Evolutionary conservation across 2,888 invertebrate species (phyloP).

Genomic region (Miltochrista miniata): DNA sequence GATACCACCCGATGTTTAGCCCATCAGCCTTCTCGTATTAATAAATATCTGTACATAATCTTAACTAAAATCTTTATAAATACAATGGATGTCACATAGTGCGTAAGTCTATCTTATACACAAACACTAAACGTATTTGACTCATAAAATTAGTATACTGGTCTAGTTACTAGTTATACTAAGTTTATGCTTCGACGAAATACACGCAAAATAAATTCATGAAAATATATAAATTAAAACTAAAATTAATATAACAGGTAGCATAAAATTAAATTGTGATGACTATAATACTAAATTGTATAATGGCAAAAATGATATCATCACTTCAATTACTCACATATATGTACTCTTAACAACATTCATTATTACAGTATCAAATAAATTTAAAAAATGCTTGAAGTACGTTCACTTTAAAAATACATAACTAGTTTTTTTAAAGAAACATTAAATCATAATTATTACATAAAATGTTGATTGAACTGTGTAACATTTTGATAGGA

Average conservation of each 20-base stretch:
- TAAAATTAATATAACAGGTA: slow-evolving; percentile 48
- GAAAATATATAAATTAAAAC: slow-evolving; percentile 36
- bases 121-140: slow-evolving; percentile 17
- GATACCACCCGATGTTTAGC: slow-evolving; percentile 55
- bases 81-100: slow-evolving; percentile 43
- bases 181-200: no score
- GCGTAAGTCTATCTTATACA: slow-evolving; percentile 25
- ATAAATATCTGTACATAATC: slow-evolving; percentile 77
- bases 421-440: no score
- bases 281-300: slow-evolving; percentile 48
- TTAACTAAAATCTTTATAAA: slow-evolving; percentile 50
- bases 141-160: no score
- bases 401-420: slow-evolving; percentile 1
- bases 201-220: slow-evolving; percentile 36
- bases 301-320: slow-evolving; percentile 59
- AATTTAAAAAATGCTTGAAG: slow-evolving; percentile 26
- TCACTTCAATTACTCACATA: slow-evolving; percentile 36
- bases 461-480: no score
- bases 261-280: slow-evolving; percentile 58
- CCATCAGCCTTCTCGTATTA: slow-evolving; percentile 60
- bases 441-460: no score
- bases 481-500: background rate
- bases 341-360: slow-evolving; percentile 49
- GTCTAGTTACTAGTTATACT: no score
- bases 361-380: slow-evolving; percentile 32